Conservation (phyloP, 2,113 vertebrate genomes). For the Piprites chloris region DNA sequence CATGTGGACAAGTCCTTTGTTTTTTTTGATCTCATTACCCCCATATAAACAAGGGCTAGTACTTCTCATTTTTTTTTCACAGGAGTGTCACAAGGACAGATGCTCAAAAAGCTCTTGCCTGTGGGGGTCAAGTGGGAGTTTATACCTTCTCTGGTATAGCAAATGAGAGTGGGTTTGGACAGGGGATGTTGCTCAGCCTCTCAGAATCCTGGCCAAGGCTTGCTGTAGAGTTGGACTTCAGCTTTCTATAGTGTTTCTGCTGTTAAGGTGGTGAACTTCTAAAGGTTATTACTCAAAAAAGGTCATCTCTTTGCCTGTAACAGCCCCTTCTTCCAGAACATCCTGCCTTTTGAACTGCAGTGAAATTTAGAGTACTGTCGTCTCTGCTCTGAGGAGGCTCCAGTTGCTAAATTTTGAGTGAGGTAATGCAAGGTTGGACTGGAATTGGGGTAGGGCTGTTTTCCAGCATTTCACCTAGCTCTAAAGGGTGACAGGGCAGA, state of each 20-base stretch:
- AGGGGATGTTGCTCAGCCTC: background rate
- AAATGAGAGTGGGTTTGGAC: background rate
- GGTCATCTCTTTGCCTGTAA: background rate
- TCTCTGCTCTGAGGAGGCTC: background rate
- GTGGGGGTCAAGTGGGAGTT: accelerated
- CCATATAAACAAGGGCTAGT: background rate
- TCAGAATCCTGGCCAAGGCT: background rate
- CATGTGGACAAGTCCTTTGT: background rate
- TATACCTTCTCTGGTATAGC: background rate
- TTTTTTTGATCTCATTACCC: background rate
- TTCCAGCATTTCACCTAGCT: background rate
- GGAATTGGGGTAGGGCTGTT: background rate
- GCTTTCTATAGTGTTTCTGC: background rate
- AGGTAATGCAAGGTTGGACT: background rate
- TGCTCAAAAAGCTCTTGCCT: background rate
- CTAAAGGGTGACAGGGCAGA: background rate
- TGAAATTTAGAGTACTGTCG: background rate
- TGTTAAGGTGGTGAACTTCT: background rate
- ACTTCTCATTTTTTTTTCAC: background rate
- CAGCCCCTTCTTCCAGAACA: background rate
- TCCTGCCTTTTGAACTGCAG: background rate
- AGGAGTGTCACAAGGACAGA: background rate
- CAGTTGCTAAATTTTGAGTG: background rate
- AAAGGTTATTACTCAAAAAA: background rate
- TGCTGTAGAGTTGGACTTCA: background rate